Evolutionary conservation across 2,888 invertebrate species (phyloP).

Genomic region (Anoncus sp.): DNA sequence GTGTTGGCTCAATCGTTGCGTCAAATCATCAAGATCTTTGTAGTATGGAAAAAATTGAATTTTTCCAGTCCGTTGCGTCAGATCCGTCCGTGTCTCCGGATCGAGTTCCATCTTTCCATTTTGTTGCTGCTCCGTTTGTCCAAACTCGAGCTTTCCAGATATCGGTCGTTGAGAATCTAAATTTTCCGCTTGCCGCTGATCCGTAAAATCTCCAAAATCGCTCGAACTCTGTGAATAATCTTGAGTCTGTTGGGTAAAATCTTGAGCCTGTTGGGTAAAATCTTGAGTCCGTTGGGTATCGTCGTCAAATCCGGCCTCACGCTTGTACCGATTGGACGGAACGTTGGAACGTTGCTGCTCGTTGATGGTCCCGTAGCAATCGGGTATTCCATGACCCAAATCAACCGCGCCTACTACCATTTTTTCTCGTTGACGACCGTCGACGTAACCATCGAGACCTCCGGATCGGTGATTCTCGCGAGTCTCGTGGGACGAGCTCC

Average conservation of each 20-base stretch:
- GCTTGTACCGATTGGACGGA: constrained; percentile 64
- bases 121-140: constrained; percentile 20
- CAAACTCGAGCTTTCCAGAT: constrained; percentile 54
- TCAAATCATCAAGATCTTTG: constrained; percentile 30
- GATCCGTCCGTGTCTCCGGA: too few relatives aligned
- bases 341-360: constrained; percentile 55
- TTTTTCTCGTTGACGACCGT: constrained; percentile 46
- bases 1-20: constrained; percentile 50
- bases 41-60: too few relatives aligned
- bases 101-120: neutral
- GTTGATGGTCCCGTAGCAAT: constrained; percentile 61
- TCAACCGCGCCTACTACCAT: constrained; percentile 55
- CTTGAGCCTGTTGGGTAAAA: constrained; percentile 54
- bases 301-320: constrained; percentile 70
- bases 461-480: constrained; percentile 37
- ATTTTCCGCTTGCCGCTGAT: too few relatives aligned
- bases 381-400: constrained; percentile 61
- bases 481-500: constrained; percentile 22
- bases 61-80: too few relatives aligned
- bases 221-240: too few relatives aligned
- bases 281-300: constrained; percentile 64
- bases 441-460: constrained; percentile 34
- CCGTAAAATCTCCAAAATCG: too few relatives aligned
- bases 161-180: constrained; percentile 54
- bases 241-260: constrained; percentile 63